Base-by-base conservation (phyloP, 1,140 invertebrate species). In the Macrobrachium rosenbergii region DNA sequence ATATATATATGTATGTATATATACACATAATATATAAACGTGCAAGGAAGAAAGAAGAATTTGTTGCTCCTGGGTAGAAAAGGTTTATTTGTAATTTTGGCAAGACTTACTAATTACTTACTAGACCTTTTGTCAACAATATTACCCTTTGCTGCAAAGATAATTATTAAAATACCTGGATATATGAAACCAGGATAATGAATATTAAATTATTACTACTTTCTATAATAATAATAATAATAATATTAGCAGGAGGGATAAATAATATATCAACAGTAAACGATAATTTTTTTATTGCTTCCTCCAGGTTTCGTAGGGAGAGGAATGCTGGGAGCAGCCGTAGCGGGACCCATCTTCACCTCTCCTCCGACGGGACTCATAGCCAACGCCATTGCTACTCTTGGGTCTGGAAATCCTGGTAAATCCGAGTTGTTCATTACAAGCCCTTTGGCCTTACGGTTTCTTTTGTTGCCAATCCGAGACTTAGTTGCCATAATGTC, bases 311-410 rank as follows among this genome's bases (percentile, higher is more conserved):
- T 95, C 90, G 95, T 97, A 63, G 97, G 96, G 0, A 83, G 91
- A 60, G 96, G 96, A 8, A 95, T 97, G 94, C 91, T 97, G 73
- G 95, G 94, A 67, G 96, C 94, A 6, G 94, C 95, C 16, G 94
- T 97, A 17, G 93, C 94, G 76, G 96, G 97, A 0, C 93, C 94
- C 2, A 93, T 97, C 78, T 98, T 97, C 91, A 94, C 96, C 1
- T 95, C 96, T 7, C 96, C 96, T 8, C 95, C 96, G 0, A 93
- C 95, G 2, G 93, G 93, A 45, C 91, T 94, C 85, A 95, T 97
- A 62, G 91, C 95, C 7, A 93, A 95, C 73, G 95, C 94, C 2
- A 94, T 97, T 8, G 91, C 93, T 82, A 93, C 94, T 90, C 92
- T 94, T 58, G 94, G 91, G 90, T 81, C 21, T 59, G 78, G 81